Conservation (phyloP, 2,797 vertebrate species). For the Melanogrammus aeglefinus region DNA sequence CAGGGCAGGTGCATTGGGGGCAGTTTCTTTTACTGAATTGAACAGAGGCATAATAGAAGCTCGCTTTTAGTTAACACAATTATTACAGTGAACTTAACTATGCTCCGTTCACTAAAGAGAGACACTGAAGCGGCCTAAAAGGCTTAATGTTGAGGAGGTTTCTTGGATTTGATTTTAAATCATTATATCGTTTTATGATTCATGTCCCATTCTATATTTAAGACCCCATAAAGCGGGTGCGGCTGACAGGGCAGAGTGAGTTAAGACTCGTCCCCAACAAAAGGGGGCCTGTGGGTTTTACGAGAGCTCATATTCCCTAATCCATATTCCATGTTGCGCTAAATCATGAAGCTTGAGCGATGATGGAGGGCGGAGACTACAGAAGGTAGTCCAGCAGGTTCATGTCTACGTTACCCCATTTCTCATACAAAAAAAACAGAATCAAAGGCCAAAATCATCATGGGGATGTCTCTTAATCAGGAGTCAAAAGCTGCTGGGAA, state of each 20-base stretch:
- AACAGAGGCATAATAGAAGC: constrained; percentile 17
- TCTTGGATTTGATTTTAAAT: neutral
- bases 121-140: neutral
- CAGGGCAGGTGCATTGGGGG: neutral
- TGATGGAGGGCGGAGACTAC: neutral
- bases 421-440: constrained; percentile 4
- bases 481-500: constrained; percentile 23
- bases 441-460: constrained; percentile 50
- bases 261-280: neutral
- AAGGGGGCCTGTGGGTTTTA: neutral
- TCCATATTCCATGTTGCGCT: constrained; percentile 46
- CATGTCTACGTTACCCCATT: constrained; percentile 37
- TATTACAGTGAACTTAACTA: neutral
- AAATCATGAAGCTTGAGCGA: constrained; percentile 31
- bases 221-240: neutral
- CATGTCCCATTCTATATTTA: neutral
- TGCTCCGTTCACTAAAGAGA: constrained; percentile 1
- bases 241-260: neutral
- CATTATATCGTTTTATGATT: neutral
- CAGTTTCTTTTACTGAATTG: constrained; percentile 2
- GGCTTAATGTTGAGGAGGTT: neutral
- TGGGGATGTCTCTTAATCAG: constrained; percentile 25
- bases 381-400: constrained; percentile 12
- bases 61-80: constrained; percentile 6
- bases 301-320: neutral